Evolutionary conservation across 2,113 vertebrate genomes (phyloP).

Genomic region (Cacatua alba): DNA sequence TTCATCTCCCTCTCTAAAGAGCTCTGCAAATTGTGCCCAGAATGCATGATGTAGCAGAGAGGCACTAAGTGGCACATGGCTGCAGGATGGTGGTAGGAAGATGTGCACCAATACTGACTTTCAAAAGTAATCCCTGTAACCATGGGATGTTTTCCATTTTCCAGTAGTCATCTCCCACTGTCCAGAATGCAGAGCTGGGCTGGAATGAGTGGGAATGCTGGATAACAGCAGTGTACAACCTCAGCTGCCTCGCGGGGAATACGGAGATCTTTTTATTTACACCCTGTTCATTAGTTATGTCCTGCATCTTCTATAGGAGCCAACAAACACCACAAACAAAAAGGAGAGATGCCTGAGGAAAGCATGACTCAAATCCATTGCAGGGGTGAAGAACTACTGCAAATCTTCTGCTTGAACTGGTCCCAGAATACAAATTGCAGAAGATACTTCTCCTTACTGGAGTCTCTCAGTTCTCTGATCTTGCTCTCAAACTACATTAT

Average conservation of each 20-base stretch:
- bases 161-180: not conserved
- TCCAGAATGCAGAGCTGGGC: not conserved
- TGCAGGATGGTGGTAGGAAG: not conserved
- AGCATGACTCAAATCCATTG: not conserved
- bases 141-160: fast-evolving
- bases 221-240: not conserved
- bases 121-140: not conserved
- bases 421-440: not conserved
- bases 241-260: not conserved
- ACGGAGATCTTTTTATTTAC: not conserved
- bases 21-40: not conserved
- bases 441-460: not conserved
- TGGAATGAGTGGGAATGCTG: not conserved
- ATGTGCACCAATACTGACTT: not conserved
- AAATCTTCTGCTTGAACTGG: not conserved
- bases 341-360: not conserved
- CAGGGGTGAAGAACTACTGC: not conserved
- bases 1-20: not conserved
- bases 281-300: not conserved
- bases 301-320: not conserved
- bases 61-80: not conserved
- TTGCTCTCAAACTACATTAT: slow-evolving; percentile 7
- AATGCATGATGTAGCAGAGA: not conserved
- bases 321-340: not conserved
- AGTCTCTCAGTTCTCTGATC: not conserved